phyloP scores from a whole-genome alignment of 2,113 vertebrate genomes.

The Tachycineta bicolor region DNA sequence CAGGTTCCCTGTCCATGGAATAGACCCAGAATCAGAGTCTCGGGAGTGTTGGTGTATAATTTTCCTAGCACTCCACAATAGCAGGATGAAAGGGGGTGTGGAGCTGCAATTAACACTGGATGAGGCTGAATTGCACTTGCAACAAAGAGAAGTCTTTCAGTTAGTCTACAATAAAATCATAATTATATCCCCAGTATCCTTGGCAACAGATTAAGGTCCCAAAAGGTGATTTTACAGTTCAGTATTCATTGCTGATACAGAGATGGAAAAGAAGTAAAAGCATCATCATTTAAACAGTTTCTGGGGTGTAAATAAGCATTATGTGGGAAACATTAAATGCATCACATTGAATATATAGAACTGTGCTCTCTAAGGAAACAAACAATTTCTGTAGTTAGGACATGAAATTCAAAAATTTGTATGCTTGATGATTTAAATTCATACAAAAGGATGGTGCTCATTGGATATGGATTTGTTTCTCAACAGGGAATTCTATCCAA shows the following conservation, averaged over 20 bases:
- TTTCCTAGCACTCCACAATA: background rate
- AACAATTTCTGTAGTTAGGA: background rate
- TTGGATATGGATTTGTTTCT: background rate
- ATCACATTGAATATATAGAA: background rate
- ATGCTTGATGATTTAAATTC: background rate
- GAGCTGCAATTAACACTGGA: slow-evolving; percentile 14
- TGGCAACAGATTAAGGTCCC: background rate
- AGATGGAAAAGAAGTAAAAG: background rate
- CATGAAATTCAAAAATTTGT: background rate
- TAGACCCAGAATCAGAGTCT: background rate
- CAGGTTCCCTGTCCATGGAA: background rate
- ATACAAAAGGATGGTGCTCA: background rate
- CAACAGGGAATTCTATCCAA: background rate
- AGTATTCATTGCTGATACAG: background rate
- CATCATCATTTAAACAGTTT: background rate
- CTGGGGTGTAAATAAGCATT: background rate
- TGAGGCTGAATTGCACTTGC: background rate
- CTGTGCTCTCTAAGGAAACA: background rate
- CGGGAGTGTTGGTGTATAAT: background rate
- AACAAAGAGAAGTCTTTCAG: slow-evolving; percentile 11
- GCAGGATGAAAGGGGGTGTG: background rate
- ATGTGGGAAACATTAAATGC: background rate
- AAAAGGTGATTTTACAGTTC: slow-evolving; percentile 13
- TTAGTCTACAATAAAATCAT: background rate
- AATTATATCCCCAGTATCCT: slow-evolving; percentile 22